These are phyloP conservation scores for Paramuricea clavata DNA, from an alignment of 92 coral and sea anemone genomes.

Conservation along the genomic window DNA sequence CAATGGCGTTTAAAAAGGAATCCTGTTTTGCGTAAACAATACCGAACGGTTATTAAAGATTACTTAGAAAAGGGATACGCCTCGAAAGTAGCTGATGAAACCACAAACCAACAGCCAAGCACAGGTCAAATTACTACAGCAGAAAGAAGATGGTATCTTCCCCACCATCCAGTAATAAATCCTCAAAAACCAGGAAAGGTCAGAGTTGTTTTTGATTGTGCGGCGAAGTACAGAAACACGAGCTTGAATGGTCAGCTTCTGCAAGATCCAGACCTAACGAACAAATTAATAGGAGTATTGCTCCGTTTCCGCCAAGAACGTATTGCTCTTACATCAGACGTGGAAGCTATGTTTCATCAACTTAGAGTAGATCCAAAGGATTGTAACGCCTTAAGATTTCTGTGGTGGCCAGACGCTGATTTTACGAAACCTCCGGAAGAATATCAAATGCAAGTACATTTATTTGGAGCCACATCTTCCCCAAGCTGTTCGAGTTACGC, in stretches of 20 bases:
- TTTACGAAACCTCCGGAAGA: conserved; percentile 24
- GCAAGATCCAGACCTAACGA: conserved; percentile 43
- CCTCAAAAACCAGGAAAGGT: too few relatives aligned
- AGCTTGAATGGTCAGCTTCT: conserved; percentile 27
- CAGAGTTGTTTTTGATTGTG: too few relatives aligned
- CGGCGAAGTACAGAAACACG: neutral
- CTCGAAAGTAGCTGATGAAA: neutral
- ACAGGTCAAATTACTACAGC: neutral
- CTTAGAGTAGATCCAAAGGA: conserved; percentile 37
- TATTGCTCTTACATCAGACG: conserved; percentile 33
- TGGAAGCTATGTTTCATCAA: conserved; percentile 44
- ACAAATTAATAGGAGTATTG: conserved; percentile 38
- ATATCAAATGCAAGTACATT: conserved; percentile 19
- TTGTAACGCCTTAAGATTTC: conserved; percentile 30
- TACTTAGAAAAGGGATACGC: conserved; percentile 32
- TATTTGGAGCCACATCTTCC: conserved; percentile 45
- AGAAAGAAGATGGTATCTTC: conserved; percentile 39
- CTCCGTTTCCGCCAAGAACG: conserved; percentile 32
- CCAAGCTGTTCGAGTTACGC: conserved; percentile 25
- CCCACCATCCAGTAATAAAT: too few relatives aligned
- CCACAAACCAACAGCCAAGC: neutral
- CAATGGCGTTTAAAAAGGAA: conserved; percentile 2
- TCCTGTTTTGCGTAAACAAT: neutral
- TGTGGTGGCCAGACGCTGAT: conserved; percentile 29
- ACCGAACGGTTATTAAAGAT: conserved; percentile 39